Conservation (phyloP, 1,140 invertebrate genomes). For the Bacillus rossius region DNA sequence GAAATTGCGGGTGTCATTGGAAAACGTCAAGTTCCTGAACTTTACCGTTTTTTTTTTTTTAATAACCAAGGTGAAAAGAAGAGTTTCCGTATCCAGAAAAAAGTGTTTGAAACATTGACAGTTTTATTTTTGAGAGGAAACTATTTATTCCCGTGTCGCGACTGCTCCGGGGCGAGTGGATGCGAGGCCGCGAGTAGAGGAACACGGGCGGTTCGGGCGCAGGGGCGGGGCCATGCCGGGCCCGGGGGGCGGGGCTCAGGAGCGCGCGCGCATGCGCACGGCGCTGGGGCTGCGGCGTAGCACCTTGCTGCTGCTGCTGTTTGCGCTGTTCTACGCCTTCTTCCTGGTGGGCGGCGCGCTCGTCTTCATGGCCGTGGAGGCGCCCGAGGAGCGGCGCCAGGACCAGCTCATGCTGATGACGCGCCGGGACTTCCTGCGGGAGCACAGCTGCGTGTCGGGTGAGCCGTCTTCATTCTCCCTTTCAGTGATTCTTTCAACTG, state of each 20-base stretch:
- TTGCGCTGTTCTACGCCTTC: conserved; percentile 59
- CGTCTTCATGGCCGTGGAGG: conserved; percentile 71
- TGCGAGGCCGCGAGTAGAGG: no score
- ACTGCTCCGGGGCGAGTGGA: no score
- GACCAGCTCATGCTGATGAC: conserved; percentile 46
- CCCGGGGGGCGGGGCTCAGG: neutral
- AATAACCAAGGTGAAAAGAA: no score
- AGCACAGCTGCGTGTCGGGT: conserved; percentile 51
- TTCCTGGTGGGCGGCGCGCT: conserved; percentile 68
- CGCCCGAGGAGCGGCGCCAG: conserved; percentile 55
- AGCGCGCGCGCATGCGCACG: conserved; percentile 12
- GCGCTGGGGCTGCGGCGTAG: conserved; percentile 44
- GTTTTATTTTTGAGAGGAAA: no score
- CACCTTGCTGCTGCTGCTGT: conserved; percentile 45
- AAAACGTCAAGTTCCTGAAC: no score
- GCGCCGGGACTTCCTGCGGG: conserved; percentile 50
- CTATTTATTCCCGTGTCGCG: no score
- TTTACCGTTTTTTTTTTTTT: no score
- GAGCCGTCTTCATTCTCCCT: conserved; percentile 7
- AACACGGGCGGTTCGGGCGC: no score
- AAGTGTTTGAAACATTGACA: no score
- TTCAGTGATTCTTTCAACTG: neutral
- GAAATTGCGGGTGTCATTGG: no score
- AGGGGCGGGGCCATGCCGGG: neutral
- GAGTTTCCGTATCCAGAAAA: no score